Percentiles rank a stretch among this genome's conserved stretches.
These are phyloP conservation scores for Mesocentrotus franciscanus DNA, from an alignment of 53 echinoderm and acorn worm genomes.

Conservation along the genomic window DNA sequence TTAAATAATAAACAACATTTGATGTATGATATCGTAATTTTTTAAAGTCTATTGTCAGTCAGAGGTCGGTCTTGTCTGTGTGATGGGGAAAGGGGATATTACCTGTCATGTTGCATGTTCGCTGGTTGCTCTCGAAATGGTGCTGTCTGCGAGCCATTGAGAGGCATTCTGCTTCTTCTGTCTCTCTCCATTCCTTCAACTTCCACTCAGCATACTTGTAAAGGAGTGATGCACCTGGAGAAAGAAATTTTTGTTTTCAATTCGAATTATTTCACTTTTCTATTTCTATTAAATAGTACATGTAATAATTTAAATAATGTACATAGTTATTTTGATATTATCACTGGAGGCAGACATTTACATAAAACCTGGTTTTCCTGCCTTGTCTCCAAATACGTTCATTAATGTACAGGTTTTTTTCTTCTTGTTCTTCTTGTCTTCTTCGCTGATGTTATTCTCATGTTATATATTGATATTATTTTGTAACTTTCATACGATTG, in stretches of 20 bases:
- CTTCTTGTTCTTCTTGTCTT: no score
- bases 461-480: no score
- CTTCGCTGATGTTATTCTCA: no score
- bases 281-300: neutral
- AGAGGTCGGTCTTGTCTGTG: neutral
- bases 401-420: no score
- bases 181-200: constrained; percentile 83
- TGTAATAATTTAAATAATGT: neutral
- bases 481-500: no score
- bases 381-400: no score
- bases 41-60: no score
- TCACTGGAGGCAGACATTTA: no score
- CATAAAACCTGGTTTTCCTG: no score
- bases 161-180: constrained; percentile 85
- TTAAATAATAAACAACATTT: no score
- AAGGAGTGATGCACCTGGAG: constrained; percentile 77
- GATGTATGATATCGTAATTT: no score
- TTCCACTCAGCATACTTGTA: constrained; percentile 93
- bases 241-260: neutral
- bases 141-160: constrained; percentile 89
- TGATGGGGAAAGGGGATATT: neutral
- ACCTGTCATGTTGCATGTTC: constrained; percentile 95
- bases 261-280: neutral
- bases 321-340: no score
- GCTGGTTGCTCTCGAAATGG: constrained; percentile 96